phyloP scores from a whole-genome alignment of 2,113 vertebrate species.

The Anoura caudifer region DNA sequence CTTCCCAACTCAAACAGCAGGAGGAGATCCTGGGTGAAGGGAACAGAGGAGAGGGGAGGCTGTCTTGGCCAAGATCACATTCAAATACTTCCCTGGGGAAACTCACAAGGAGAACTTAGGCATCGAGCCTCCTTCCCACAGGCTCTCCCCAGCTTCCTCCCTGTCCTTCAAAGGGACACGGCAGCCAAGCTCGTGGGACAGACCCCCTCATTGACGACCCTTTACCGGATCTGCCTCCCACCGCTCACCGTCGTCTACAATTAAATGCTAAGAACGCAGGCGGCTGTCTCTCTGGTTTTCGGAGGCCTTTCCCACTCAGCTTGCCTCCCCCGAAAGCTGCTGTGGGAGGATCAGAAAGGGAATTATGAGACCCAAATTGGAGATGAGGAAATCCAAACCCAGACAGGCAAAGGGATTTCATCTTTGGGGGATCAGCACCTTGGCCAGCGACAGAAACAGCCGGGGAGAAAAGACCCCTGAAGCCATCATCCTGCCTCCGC shows the following conservation, averaged over 20 bases:
- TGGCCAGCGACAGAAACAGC: not conserved
- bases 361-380: not conserved
- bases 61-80: not conserved
- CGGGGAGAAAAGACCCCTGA: not conserved
- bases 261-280: not conserved
- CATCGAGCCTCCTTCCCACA: not conserved
- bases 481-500: not conserved
- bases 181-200: not conserved
- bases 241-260: not conserved
- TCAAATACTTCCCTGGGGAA: not conserved
- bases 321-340: no score
- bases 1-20: not conserved
- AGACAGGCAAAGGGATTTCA: not conserved
- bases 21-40: not conserved
- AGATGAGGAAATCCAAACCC: not conserved
- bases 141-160: not conserved
- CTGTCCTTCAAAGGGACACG: no score
- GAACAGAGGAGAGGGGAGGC: accelerated
- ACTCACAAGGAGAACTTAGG: not conserved
- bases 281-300: no score
- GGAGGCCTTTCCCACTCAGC: not conserved
- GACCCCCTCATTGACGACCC: not conserved
- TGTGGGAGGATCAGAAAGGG: not conserved
- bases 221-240: no score
- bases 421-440: not conserved